Evolutionary conservation across 2,797 vertebrate species (phyloP).

Genomic region (Oreortyx pictus): DNA sequence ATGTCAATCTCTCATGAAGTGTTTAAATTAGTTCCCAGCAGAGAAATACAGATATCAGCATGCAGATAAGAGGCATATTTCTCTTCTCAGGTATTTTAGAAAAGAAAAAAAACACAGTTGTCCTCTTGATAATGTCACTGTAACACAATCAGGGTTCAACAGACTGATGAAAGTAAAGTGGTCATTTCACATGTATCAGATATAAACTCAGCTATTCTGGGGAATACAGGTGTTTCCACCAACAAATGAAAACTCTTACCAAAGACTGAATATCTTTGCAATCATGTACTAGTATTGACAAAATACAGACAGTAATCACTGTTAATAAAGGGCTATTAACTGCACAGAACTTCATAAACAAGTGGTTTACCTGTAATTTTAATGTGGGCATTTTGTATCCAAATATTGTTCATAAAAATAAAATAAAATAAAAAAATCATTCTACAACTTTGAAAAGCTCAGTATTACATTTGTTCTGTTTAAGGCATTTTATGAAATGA

Average conservation of each 20-base stretch:
- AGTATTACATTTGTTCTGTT: neutral
- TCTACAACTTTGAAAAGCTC: neutral
- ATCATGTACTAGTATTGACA: neutral
- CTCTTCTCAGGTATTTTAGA: constrained; percentile 49
- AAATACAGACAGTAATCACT: neutral
- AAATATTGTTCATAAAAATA: neutral
- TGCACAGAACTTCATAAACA: neutral
- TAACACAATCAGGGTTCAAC: neutral
- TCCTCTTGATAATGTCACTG: neutral
- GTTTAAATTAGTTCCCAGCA: constrained; percentile 76
- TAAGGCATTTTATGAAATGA: neutral
- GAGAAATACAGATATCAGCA: constrained; percentile 68
- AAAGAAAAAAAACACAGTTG: constrained; percentile 23
- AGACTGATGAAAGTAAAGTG: neutral
- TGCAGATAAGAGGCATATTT: constrained; percentile 48
- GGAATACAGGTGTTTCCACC: neutral
- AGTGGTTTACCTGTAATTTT: neutral
- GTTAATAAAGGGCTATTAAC: neutral
- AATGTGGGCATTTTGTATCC: neutral
- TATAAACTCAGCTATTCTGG: neutral
- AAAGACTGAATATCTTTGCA: neutral
- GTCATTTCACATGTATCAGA: neutral
- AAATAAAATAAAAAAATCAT: neutral
- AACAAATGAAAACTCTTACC: neutral
- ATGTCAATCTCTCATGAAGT: constrained; percentile 76